phyloP scores from a whole-genome alignment of 2,888 invertebrate species.

The Labia minor region DNA sequence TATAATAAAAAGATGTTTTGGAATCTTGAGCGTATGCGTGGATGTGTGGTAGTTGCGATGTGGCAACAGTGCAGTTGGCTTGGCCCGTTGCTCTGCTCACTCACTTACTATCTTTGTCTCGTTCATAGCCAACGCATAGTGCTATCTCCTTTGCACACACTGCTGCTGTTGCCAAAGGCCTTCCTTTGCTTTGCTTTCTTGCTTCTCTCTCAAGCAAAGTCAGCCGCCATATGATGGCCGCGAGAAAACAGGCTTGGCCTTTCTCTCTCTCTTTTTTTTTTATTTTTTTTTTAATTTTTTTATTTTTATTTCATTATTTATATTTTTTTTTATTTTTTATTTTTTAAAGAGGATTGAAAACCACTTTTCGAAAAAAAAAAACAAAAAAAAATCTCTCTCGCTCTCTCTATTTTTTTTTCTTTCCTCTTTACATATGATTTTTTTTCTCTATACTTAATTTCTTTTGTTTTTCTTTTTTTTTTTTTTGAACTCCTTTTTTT shows the following conservation, averaged over 20 bases:
- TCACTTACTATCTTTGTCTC: not conserved
- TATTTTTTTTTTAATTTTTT: too few relatives aligned
- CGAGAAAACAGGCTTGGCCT: constrained; percentile 13
- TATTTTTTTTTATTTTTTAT: not conserved
- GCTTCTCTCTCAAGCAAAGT: not conserved
- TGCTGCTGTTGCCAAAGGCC: constrained; percentile 13
- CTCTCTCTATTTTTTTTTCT: not conserved
- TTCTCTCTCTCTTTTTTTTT: not conserved
- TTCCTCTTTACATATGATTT: too few relatives aligned
- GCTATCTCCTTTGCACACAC: not conserved
- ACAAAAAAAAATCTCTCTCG: too few relatives aligned
- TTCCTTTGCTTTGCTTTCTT: not conserved
- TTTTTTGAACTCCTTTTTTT: too few relatives aligned
- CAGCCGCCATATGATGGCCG: not conserved
- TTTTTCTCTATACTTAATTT: too few relatives aligned
- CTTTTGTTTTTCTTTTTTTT: too few relatives aligned
- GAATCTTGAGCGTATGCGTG: not conserved
- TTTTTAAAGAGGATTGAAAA: not conserved
- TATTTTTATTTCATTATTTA: too few relatives aligned
- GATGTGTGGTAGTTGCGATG: not conserved
- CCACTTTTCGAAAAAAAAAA: constrained; percentile 3
- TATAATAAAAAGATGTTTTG: constrained; percentile 3
- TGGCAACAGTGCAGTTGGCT: not conserved
- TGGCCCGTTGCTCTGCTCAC: not conserved
- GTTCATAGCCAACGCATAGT: not conserved